A percentile compares a stretch with the other conserved stretches of the same genome.
Conservation (phyloP, 2,888 invertebrate species). For the Cenopis cana region DNA sequence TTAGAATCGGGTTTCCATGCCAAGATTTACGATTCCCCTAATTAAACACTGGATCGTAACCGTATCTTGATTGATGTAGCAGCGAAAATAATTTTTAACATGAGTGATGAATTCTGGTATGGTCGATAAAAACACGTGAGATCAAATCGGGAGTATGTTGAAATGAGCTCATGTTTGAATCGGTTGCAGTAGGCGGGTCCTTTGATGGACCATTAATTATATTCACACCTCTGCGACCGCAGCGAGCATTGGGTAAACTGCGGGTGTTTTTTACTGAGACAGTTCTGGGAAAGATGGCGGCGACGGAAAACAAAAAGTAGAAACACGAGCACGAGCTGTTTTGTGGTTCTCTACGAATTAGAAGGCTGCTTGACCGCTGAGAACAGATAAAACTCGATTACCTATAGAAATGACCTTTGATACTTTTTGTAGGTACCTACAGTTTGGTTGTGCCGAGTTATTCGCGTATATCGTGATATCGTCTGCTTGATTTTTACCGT, state of each 20-base stretch:
- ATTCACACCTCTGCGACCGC: constrained; percentile 79
- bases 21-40: constrained; percentile 62
- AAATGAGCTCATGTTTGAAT: constrained; percentile 64
- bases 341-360: constrained; percentile 56
- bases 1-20: constrained; percentile 54
- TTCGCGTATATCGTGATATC: neutral
- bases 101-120: constrained; percentile 46
- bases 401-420: constrained; percentile 31
- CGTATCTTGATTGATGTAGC: constrained; percentile 61
- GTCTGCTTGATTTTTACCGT: neutral
- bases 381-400: constrained; percentile 12
- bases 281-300: constrained; percentile 75
- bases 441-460: constrained; percentile 14
- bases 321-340: constrained; percentile 69
- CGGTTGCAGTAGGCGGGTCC: constrained; percentile 64
- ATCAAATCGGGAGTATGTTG: constrained; percentile 47
- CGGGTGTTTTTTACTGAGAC: constrained; percentile 61
- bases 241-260: constrained; percentile 53
- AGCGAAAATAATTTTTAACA: constrained; percentile 56
- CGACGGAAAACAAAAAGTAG: constrained; percentile 65
- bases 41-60: constrained; percentile 60
- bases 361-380: constrained; percentile 18
- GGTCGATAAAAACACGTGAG: constrained; percentile 34
- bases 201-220: constrained; percentile 82
- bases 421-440: neutral